Evolutionary conservation across 2,113 vertebrate genomes (phyloP), one percentile per base, ranked within the genome.

Genomic region (Antigone vipio): DNA sequence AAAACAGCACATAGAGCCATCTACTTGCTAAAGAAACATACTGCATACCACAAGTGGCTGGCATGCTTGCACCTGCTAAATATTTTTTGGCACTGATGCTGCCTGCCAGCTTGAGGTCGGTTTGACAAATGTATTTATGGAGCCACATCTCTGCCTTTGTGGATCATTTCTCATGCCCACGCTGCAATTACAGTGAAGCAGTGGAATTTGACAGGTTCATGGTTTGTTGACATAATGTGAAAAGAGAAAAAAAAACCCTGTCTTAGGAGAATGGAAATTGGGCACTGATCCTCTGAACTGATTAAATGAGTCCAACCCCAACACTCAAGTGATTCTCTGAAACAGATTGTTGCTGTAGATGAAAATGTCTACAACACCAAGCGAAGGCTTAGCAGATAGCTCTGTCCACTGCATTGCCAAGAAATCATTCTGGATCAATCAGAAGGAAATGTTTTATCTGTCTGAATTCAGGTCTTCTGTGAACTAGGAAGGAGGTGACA

Each of bases 21-120:
- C 45, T 87, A 89, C 83, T 95, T 82, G 73, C 76, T 95, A 76
- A 93, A 76, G 94, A 92, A 97, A 84, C 53, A 92, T 44, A 34
- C 62, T 89, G 62, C 86, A 75, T 92, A 81, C 74, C 80, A 72
- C 69, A 95, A 93, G 58, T 88, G 92, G 38, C 91, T 96, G 95
- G 92, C 95, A 92, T 91, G 93, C 71, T 95, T 93, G 66, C 84
- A 96, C 94, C 91, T 92, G 91, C 84, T 97, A 93, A 95, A 85
- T 97, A 95, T 82, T 95, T 95, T 91, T 92, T 96, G 95, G 91
- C 86, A 87, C 15, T 15, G 77, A 68, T 85, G 85, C 35, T 69
- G 88, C 49, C 77, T 87, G 53, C 77, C 89, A 75, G 76, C 77
- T 92, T 95, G 92, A 88, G 86, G 79, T 91, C 89, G 89, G 86